Evolutionary conservation across 2,113 vertebrate genomes (phyloP).

Genomic region (Prinia subflava): DNA sequence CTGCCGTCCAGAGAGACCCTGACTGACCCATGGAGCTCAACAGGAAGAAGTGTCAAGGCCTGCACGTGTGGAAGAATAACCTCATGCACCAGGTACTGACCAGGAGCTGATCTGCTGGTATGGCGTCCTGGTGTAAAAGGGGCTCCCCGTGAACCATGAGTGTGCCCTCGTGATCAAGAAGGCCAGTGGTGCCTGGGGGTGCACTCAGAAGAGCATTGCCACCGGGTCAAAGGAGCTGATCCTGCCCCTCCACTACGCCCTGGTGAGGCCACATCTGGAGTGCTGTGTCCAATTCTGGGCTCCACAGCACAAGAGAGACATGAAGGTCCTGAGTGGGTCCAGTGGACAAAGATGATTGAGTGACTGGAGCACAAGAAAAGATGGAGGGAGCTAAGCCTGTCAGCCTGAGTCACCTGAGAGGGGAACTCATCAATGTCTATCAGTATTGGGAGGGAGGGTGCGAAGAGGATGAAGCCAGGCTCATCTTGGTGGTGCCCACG

Average conservation of each 20-base stretch:
- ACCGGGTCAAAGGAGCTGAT: not conserved
- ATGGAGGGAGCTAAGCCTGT: not conserved
- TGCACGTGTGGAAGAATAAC: not conserved
- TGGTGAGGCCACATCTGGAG: not conserved
- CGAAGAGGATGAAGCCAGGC: not conserved
- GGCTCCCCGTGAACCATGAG: not conserved
- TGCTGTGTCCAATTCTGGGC: not conserved
- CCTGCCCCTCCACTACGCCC: not conserved
- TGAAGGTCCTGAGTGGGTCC: not conserved
- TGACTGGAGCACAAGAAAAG: not conserved
- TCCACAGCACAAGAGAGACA: not conserved
- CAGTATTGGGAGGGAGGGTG: not conserved
- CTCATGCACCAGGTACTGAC: not conserved
- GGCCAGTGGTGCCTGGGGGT: not conserved
- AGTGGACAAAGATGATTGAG: not conserved
- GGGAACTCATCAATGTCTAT: too few relatives aligned
- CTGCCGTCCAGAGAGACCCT: not conserved
- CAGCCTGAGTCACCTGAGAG: not conserved
- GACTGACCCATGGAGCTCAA: not conserved
- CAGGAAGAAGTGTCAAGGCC: not conserved
- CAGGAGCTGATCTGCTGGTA: not conserved
- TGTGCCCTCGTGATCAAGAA: not conserved
- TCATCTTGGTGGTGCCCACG: not conserved
- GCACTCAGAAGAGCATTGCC: not conserved
- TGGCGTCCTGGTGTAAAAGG: not conserved